Base-by-base conservation (phyloP, 1,140 invertebrate species). In the Musca vetustissima region DNA sequence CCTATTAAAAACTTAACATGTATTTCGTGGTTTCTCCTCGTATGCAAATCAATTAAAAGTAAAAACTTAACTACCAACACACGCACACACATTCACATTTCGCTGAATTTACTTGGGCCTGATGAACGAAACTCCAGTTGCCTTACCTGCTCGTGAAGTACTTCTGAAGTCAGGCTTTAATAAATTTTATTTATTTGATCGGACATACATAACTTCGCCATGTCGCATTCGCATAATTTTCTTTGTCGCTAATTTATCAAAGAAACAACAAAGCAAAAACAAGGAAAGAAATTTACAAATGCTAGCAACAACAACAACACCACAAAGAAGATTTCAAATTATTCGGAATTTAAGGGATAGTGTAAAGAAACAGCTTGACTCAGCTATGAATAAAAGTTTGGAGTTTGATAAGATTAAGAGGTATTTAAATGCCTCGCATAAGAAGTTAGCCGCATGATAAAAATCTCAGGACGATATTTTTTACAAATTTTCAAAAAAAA, bases 31-130 rank as follows among this genome's bases (percentile, higher is more conserved):
- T 24, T 61, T 61, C 36, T 43, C 11, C 11, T 43, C 36, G 36
- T 61, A 61, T 61, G 57, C 57, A 61, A 61, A 61, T 61, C 57
- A 61, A 61, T 61, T 61, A 61, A 61, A 61, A 43, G 25, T 36
- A 61, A 61, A 61, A 61, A 61, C n/a, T n/a, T n/a, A n/a, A n/a
- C 36, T n/a, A 61, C 17, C 19, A 61, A 61, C 28, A n/a, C n/a
- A n/a, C n/a, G n/a, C n/a, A n/a, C 49, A 43, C n/a, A n/a, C n/a
- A n/a, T n/a, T n/a, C n/a, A n/a, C 6, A 43, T 9, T 43, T 43
- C 36, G 36, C 1, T 43, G 36, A 43, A 43, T 43, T 43, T 13
- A 43, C 36, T 13, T 6, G 11, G 36, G 25, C n/a, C 17, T 43
- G n/a, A n/a, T n/a, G 6, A 49, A 49, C 24, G 28, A 49, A 65